Conservation (phyloP, 2,797 vertebrate genomes). For the Spinus olivaceus region DNA sequence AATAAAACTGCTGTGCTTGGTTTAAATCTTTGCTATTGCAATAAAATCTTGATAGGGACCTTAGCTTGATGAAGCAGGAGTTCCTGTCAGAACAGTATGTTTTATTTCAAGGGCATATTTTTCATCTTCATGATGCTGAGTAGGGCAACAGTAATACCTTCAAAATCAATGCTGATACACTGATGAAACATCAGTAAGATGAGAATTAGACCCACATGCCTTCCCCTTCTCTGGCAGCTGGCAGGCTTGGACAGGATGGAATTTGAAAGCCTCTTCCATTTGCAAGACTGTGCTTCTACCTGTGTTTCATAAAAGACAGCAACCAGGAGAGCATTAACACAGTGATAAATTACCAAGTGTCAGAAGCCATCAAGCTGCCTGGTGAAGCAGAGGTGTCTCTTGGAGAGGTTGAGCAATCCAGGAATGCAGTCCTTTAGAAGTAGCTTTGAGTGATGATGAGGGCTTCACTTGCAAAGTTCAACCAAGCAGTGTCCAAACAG, state of each 20-base stretch:
- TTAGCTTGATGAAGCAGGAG: neutral
- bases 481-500: neutral
- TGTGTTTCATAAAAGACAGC: neutral
- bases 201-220: neutral
- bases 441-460: neutral
- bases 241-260: neutral
- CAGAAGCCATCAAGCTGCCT: neutral
- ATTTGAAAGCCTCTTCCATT: neutral
- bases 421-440: neutral
- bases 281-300: neutral
- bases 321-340: neutral
- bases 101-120: slow-evolving; percentile 4
- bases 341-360: neutral
- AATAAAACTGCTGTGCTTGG: neutral
- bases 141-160: neutral
- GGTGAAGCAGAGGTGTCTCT: neutral
- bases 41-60: neutral
- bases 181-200: neutral
- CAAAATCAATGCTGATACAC: neutral
- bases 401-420: neutral
- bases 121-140: neutral
- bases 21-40: neutral
- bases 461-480: neutral
- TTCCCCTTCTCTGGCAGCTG: neutral
- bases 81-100: neutral